Conservation (phyloP, 2,888 invertebrate genomes). For the Cenopis cana region DNA sequence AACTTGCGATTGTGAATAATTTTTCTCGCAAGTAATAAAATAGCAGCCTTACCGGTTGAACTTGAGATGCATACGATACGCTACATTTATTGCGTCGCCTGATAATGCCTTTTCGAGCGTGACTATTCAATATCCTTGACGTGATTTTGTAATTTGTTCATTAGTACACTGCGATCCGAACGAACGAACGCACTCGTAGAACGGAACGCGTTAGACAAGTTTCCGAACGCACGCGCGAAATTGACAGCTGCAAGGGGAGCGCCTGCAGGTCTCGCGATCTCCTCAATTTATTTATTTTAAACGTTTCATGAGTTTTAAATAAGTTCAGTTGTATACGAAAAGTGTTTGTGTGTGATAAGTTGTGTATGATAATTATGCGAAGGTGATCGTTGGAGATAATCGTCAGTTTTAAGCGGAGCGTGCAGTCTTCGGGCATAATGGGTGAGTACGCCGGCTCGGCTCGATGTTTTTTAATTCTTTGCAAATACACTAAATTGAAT, state of each 20-base stretch:
- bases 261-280: slow-evolving; percentile 8
- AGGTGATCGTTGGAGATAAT: slow-evolving; percentile 56
- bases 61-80: slow-evolving; percentile 35
- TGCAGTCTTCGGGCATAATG: slow-evolving; percentile 65
- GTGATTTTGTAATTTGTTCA: slow-evolving; percentile 40
- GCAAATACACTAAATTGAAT: slow-evolving; percentile 18
- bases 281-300: slow-evolving; percentile 49
- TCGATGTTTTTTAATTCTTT: slow-evolving; percentile 48
- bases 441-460: slow-evolving; percentile 80
- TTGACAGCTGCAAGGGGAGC: slow-evolving; percentile 37
- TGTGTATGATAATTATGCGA: slow-evolving; percentile 68
- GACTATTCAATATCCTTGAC: slow-evolving; percentile 43
- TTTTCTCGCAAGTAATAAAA: slow-evolving; percentile 1
- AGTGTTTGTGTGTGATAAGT: slow-evolving; percentile 60
- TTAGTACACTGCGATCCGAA: slow-evolving; percentile 51
- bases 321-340: slow-evolving; percentile 44
- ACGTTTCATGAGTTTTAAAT: slow-evolving; percentile 48
- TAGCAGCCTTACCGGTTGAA: not conserved
- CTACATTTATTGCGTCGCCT: slow-evolving; percentile 36
- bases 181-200: slow-evolving; percentile 62
- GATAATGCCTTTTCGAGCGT: slow-evolving; percentile 39
- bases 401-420: slow-evolving; percentile 54
- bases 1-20: not conserved
- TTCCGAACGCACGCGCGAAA: slow-evolving; percentile 50
- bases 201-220: slow-evolving; percentile 49